These are phyloP conservation scores for Eristalis tenax DNA, from an alignment of 2,888 invertebrate genomes.

Conservation along the genomic window DNA sequence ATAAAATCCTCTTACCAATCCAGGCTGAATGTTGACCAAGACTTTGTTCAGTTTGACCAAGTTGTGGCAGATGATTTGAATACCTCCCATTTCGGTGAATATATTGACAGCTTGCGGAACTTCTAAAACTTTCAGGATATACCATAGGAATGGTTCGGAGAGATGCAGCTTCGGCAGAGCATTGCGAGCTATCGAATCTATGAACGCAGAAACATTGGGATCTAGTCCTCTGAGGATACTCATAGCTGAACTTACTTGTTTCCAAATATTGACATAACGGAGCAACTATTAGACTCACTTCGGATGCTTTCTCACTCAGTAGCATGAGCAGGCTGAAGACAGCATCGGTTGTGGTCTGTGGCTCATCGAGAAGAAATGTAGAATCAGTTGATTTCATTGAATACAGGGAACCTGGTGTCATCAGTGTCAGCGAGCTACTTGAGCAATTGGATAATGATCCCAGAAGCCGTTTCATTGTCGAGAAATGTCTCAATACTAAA, in stretches of 20 bases:
- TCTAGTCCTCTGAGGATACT: background rate
- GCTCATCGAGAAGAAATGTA: conserved; percentile 82
- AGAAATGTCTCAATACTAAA: conserved; percentile 87
- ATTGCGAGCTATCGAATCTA: conserved; percentile 79
- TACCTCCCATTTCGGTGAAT: conserved; percentile 89
- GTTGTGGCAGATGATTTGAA: conserved; percentile 89
- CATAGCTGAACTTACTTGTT: conserved; percentile 74
- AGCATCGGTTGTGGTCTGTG: conserved; percentile 91
- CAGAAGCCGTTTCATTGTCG: conserved; percentile 91
- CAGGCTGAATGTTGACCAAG: conserved; percentile 86
- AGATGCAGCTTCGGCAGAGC: conserved; percentile 83
- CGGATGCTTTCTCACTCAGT: conserved; percentile 88
- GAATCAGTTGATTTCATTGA: conserved; percentile 77
- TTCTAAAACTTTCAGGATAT: conserved; percentile 90
- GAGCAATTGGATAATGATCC: conserved; percentile 90
- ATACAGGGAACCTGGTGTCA: conserved; percentile 83
- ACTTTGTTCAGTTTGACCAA: conserved; percentile 88
- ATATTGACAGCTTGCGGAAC: conserved; percentile 88
- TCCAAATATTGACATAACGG: conserved; percentile 88
- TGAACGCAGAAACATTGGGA: background rate
- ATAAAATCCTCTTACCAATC: conserved; percentile 82
- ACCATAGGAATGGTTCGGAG: conserved; percentile 93
- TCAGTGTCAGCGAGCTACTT: conserved; percentile 86
- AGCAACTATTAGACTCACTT: conserved; percentile 88
- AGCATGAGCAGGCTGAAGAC: conserved; percentile 92